phyloP scores from a whole-genome alignment of 2,113 vertebrate species.

The Laterallus jamaicensis region DNA sequence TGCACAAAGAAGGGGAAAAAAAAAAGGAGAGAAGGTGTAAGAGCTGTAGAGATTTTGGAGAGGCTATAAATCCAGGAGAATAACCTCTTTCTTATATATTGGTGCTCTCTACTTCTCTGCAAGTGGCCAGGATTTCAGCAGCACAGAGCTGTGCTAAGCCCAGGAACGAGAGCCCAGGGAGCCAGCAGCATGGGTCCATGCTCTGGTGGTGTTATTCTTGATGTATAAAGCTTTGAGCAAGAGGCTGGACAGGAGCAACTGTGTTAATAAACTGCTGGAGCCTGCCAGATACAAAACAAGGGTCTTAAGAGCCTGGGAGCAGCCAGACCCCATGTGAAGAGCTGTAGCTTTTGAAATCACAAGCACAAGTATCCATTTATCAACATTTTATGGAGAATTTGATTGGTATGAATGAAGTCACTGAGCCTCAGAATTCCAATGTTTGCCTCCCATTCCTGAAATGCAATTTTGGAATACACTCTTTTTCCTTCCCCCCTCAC shows the following conservation, averaged over 20 bases:
- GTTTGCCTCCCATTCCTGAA: not conserved
- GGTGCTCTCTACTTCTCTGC: not conserved
- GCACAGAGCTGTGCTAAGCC: not conserved
- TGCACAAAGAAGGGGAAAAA: not conserved
- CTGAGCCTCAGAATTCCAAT: not conserved
- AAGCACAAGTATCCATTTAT: not conserved
- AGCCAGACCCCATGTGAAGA: not conserved
- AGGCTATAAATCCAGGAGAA: not conserved
- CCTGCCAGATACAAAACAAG: not conserved
- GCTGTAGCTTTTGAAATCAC: not conserved
- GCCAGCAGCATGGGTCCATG: not conserved
- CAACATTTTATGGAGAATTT: not conserved
- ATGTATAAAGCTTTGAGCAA: not conserved
- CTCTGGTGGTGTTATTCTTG: not conserved
- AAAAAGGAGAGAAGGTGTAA: not conserved
- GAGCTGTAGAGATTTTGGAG: not conserved
- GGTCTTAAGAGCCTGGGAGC: not conserved
- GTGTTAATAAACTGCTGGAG: not conserved
- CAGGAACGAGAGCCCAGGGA: not conserved
- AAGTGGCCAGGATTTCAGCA: not conserved
- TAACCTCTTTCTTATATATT: not conserved
- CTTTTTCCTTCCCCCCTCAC: not conserved
- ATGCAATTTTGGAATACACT: not conserved
- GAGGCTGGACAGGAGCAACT: not conserved
- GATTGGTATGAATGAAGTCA: not conserved